Percentiles rank a stretch among this genome's conserved stretches.
These are phyloP conservation scores for Garrulus glandarius DNA, from an alignment of 2,797 vertebrate species.

Conservation along the genomic window DNA sequence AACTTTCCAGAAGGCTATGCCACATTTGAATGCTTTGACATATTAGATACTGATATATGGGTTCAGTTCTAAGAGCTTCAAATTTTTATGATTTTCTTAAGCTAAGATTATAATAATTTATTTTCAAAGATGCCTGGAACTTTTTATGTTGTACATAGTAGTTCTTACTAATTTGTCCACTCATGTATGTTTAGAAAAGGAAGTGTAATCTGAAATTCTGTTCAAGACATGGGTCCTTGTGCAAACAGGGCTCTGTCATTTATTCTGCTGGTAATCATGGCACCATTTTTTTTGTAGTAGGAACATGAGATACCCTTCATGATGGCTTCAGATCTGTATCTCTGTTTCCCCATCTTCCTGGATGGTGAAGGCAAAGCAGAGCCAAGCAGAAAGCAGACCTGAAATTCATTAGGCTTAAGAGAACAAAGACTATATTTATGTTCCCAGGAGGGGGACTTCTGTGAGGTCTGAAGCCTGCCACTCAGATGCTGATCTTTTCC, in stretches of 20 bases:
- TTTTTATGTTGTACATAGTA: neutral
- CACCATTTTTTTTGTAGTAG: neutral
- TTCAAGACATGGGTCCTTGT: neutral
- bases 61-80: neutral
- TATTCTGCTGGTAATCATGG: neutral
- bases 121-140: neutral
- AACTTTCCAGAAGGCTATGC: neutral
- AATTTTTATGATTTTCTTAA: neutral
- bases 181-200: neutral
- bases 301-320: neutral
- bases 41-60: neutral
- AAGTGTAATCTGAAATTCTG: neutral
- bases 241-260: neutral
- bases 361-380: neutral
- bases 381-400: neutral
- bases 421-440: neutral
- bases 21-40: neutral
- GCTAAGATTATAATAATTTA: neutral
- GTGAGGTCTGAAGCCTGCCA: neutral
- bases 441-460: fast-evolving
- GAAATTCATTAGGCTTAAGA: neutral
- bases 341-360: neutral
- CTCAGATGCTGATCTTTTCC: neutral
- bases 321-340: neutral
- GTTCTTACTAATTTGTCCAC: neutral